phyloP scores from a whole-genome alignment of 2,797 vertebrate genomes.

The Tadarida brasiliensis region DNA sequence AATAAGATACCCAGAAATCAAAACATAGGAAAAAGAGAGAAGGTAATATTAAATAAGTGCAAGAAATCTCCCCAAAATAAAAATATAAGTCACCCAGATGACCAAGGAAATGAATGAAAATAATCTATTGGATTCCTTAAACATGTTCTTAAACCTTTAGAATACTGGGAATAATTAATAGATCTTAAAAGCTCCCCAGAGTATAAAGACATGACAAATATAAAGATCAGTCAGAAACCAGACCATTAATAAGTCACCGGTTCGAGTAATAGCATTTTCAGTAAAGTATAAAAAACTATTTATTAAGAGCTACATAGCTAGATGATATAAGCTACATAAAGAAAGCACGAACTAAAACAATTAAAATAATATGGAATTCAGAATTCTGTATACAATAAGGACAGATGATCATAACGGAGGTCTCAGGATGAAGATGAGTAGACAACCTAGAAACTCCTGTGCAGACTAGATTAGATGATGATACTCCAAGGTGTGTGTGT shows the following conservation, averaged over 20 bases:
- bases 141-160: constrained; percentile 1
- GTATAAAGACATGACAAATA: background rate
- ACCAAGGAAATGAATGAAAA: background rate
- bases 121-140: background rate
- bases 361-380: background rate
- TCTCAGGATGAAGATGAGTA: background rate
- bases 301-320: background rate
- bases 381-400: background rate
- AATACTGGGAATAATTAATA: background rate
- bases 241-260: background rate
- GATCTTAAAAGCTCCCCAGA: background rate
- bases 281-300: background rate
- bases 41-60: background rate
- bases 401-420: background rate
- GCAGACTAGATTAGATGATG: background rate
- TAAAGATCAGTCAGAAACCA: background rate
- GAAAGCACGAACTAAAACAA: background rate
- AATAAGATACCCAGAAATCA: background rate
- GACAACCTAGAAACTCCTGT: background rate
- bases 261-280: background rate
- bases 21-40: background rate
- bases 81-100: background rate
- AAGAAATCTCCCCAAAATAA: background rate
- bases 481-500: background rate
- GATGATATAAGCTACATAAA: background rate